These are phyloP conservation scores for Nasonia giraulti DNA, from an alignment of 1,140 invertebrate species.

Conservation along the genomic window DNA sequence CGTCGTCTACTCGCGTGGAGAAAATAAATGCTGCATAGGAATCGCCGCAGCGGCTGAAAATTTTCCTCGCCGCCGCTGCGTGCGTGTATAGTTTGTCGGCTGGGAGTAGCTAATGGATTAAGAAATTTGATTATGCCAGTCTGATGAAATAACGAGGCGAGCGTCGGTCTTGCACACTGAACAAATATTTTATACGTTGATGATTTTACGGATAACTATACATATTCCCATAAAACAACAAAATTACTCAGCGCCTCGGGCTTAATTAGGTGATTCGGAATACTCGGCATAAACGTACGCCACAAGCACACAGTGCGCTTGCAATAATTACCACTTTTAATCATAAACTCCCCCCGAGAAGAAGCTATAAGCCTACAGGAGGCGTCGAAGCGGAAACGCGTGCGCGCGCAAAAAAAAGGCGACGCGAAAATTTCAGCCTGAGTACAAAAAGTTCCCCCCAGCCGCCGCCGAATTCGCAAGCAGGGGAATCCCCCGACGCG, in stretches of 20 bases:
- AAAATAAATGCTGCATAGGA: not conserved
- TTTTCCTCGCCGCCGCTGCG: too few species aligned
- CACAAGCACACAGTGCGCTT: too few species aligned
- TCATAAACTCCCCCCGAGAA: conserved; percentile 31
- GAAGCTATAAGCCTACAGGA: not conserved
- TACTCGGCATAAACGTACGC: too few species aligned
- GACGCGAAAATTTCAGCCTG: conserved; percentile 23
- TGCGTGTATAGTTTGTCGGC: too few species aligned
- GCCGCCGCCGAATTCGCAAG: not conserved
- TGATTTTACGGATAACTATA: too few species aligned
- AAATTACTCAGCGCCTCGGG: too few species aligned
- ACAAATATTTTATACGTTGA: too few species aligned
- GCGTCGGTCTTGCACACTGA: not conserved
- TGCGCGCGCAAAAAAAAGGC: not conserved
- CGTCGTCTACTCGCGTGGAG: not conserved
- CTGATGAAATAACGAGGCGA: not conserved
- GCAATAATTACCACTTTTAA: conserved; percentile 52
- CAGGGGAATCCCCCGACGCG: conserved; percentile 17
- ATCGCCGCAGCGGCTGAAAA: not conserved
- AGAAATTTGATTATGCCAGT: not conserved
- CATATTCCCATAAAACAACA: too few species aligned
- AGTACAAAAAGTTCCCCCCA: conserved; percentile 31
- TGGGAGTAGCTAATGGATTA: not conserved
- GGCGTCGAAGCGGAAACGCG: conserved; percentile 3
- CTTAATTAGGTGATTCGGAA: too few species aligned